Conservation (phyloP, 1,140 invertebrate genomes). For the Cyrtorhinus lividipennis region DNA sequence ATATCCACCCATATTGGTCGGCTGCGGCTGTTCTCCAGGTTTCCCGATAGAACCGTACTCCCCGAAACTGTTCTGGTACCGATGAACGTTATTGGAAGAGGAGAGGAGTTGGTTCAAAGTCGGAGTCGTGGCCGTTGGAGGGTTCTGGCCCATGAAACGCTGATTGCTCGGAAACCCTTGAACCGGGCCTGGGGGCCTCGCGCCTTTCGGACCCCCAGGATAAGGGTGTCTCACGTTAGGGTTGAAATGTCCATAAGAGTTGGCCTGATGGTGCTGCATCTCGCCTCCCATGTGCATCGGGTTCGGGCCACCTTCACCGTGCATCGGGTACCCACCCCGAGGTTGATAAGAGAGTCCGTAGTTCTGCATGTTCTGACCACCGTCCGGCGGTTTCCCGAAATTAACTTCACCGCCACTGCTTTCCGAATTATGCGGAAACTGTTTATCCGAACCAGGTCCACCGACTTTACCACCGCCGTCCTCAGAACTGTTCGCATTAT, state of each 20-base stretch:
- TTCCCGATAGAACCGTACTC: slow-evolving; percentile 31
- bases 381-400: slow-evolving; percentile 24
- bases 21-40: slow-evolving; percentile 24
- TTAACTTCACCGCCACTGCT: slow-evolving; percentile 27
- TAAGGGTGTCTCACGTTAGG: slow-evolving; percentile 27
- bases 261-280: slow-evolving; percentile 20
- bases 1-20: slow-evolving; percentile 18
- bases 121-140: slow-evolving; percentile 73
- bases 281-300: slow-evolving; percentile 20
- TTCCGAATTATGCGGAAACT: slow-evolving; percentile 30
- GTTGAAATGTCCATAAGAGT: slow-evolving; percentile 24
- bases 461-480: slow-evolving; percentile 29
- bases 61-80: slow-evolving; percentile 37
- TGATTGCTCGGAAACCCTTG: slow-evolving; percentile 29
- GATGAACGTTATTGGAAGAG: slow-evolving; percentile 48
- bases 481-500: slow-evolving; percentile 29
- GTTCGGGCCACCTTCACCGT: slow-evolving; percentile 18
- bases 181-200: slow-evolving; percentile 21
- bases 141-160: slow-evolving; percentile 37
- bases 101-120: slow-evolving; percentile 80
- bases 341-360: slow-evolving; percentile 23
- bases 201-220: slow-evolving; percentile 22
- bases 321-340: slow-evolving; percentile 22
- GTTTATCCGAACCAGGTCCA: slow-evolving; percentile 28
- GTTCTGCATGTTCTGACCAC: slow-evolving; percentile 27